Evolutionary conservation across 2,888 invertebrate species (phyloP), one percentile per base, ranked within the genome.

Genomic region (Scaptomyza caliginosa): DNA sequence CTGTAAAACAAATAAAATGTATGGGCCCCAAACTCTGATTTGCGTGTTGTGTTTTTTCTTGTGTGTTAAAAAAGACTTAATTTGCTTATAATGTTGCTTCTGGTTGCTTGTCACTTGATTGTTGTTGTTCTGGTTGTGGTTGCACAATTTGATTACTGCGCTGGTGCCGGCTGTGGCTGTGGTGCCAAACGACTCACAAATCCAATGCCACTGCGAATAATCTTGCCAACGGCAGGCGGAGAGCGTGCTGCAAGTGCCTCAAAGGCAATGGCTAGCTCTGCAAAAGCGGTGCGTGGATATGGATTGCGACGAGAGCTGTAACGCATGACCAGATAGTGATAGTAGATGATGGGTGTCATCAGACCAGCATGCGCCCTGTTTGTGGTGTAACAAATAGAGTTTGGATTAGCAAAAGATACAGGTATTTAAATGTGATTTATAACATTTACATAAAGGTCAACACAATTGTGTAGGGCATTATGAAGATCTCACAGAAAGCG

Each of bases 251-350:
- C 95, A 11, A 94, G 90, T 36, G 93, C 92, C 91, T 96, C 96
- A 7, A 95, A 92, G 0, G 94, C 92, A 74, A 95, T 92, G 74
- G 97, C 94, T 87, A 99, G 92, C 91, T 98, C 98, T 74, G 94
- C 93, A 93, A 98, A 99, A 91, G 98, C 96, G 90, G 95, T 97
- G 90, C 98, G 95, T 54, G 98, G 98, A 92, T 97, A 97, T 0
- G 99, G 98, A 93, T 99, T 99, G 83, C 99, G 95, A 59, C 97
- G 94, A 5, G 99, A 99, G 66, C 96, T 93, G 92, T 99, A 98
- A 67, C 99, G 95, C 90, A 97, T 94, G 65, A 95, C 94, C 86
- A 99, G 93, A 92, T 99, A 99, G 91, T 99, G 97, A 92, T 98
- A 99, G 93, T 99, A 99, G 88, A 98, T 94, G 92, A 99, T 96